phyloP scores from a whole-genome alignment of 1,140 invertebrate species.

The Oreohelix idahoensis region DNA sequence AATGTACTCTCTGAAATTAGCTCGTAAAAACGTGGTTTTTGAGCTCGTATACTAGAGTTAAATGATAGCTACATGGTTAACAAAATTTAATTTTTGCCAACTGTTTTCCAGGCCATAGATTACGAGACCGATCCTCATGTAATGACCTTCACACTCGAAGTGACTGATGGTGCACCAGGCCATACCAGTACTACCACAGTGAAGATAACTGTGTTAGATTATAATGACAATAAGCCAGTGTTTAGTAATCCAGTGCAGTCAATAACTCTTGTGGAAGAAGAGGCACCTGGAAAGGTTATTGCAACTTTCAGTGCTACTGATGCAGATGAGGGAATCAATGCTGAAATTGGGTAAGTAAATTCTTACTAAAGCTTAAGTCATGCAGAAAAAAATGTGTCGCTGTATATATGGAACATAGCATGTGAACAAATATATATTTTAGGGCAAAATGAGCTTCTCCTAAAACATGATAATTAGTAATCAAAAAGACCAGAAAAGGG shows the following conservation, averaged over 20 bases:
- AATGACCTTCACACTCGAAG: slow-evolving; percentile 57
- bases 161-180: slow-evolving; percentile 49
- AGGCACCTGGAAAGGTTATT: slow-evolving; percentile 43
- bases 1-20: too few relatives aligned
- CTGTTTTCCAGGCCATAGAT: slow-evolving; percentile 43
- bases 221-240: slow-evolving; percentile 58
- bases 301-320: slow-evolving; percentile 54
- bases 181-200: slow-evolving; percentile 54
- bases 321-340: slow-evolving; percentile 55
- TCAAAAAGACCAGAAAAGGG: too few relatives aligned
- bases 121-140: slow-evolving; percentile 49
- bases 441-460: too few relatives aligned
- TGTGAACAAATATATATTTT: too few relatives aligned
- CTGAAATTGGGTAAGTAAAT: slow-evolving; percentile 2
- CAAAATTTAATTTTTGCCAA: background rate
- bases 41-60: too few relatives aligned
- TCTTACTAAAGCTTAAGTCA: too few relatives aligned
- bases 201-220: slow-evolving; percentile 54
- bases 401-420: too few relatives aligned
- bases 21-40: too few relatives aligned
- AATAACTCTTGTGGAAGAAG: slow-evolving; percentile 48
- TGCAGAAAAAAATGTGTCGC: too few relatives aligned
- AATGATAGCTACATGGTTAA: too few relatives aligned
- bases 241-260: slow-evolving; percentile 48
- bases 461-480: too few relatives aligned